phyloP scores from a whole-genome alignment of 2,888 invertebrate species.

The Nomada flava region DNA sequence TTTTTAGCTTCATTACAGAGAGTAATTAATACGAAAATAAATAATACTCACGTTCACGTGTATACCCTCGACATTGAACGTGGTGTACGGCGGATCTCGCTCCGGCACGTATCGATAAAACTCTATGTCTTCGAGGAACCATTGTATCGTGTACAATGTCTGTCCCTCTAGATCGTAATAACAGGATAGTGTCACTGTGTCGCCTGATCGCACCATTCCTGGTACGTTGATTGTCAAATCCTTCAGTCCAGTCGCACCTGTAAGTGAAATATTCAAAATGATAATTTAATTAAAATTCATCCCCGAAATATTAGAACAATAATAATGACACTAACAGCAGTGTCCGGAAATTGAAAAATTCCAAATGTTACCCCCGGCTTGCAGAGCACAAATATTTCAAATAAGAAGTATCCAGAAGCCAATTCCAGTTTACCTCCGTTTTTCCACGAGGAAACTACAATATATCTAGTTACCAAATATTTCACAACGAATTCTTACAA shows the following conservation, averaged over 20 bases:
- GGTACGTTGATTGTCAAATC: slow-evolving; percentile 81
- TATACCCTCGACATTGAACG: slow-evolving; percentile 88
- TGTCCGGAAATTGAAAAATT: no score
- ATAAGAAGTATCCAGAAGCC: not conserved
- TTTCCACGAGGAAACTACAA: not conserved
- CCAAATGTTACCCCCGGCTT: not conserved
- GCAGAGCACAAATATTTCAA: not conserved
- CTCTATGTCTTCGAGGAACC: slow-evolving; percentile 90
- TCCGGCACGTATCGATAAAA: slow-evolving; percentile 91
- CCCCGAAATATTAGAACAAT: not conserved
- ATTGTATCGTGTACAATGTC: slow-evolving; percentile 89
- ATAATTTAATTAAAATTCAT: not conserved
- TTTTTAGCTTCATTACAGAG: not conserved
- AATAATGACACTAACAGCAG: no score
- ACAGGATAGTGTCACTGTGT: slow-evolving; percentile 80
- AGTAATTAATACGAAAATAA: not conserved
- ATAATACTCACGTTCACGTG: slow-evolving; percentile 89
- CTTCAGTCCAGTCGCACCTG: slow-evolving; percentile 79
- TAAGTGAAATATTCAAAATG: not conserved
- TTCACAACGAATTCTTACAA: not conserved
- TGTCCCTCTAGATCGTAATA: slow-evolving; percentile 79
- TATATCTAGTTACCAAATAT: not conserved
- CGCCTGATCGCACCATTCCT: slow-evolving; percentile 79
- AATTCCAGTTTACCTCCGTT: no score
- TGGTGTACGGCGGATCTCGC: slow-evolving; percentile 89